phyloP scores from a whole-genome alignment of 2,113 vertebrate genomes.

The Hemiscyllium ocellatum region DNA sequence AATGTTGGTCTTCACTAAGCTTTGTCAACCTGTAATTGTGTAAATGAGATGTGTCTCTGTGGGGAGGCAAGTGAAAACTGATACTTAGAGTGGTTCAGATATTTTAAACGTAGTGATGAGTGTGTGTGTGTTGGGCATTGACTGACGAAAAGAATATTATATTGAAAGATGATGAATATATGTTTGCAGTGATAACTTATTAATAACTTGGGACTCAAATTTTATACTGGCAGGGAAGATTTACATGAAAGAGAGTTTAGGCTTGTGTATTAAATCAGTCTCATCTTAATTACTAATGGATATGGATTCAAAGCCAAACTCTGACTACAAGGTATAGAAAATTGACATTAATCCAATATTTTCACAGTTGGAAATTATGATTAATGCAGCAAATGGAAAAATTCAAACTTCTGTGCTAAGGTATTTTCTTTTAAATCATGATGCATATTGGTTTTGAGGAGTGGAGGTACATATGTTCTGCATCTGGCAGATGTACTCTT shows the following conservation, averaged over 20 bases:
- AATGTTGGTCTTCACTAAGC: background rate
- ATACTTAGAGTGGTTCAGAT: background rate
- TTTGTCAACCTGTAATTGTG: background rate
- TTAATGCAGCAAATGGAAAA: background rate
- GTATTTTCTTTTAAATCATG: background rate
- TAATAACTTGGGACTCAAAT: background rate
- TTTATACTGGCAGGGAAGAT: background rate
- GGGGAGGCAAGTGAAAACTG: background rate
- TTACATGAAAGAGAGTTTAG: background rate
- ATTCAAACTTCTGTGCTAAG: background rate
- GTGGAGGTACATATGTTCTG: background rate
- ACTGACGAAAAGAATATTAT: background rate
- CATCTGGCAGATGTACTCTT: no score
- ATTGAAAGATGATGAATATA: background rate
- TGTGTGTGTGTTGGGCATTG: background rate
- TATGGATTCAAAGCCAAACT: background rate
- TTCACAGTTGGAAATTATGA: background rate
- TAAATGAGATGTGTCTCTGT: background rate
- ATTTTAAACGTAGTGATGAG: background rate
- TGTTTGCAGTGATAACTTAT: background rate
- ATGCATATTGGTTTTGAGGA: background rate
- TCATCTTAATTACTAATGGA: background rate
- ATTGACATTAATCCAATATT: background rate
- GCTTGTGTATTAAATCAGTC: background rate
- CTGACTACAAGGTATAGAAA: background rate